A percentile compares a stretch with the other conserved stretches of the same genome.
These are phyloP conservation scores for Epistrophella euchroma DNA, from an alignment of 2,888 invertebrate species.

Conservation along the genomic window DNA sequence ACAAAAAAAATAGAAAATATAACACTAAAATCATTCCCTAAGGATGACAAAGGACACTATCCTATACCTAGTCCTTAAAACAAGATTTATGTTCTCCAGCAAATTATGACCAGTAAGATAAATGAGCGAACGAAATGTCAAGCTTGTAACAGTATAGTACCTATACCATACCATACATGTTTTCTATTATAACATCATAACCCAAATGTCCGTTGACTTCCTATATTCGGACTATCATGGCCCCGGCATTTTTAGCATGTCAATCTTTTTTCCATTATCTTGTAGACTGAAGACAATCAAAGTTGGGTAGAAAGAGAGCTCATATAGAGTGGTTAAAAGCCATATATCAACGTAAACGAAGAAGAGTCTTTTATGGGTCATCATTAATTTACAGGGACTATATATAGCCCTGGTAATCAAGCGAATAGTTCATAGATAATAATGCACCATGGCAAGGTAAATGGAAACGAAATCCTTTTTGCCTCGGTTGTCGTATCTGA, in stretches of 20 bases:
- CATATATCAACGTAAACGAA: conserved; percentile 70
- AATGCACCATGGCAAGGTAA: conserved; percentile 46
- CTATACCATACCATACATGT: conserved; percentile 60
- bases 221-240: conserved; percentile 17
- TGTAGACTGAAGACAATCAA: conserved; percentile 30
- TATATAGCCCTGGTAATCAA: conserved; percentile 59
- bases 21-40: conserved; percentile 17
- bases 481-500: neutral
- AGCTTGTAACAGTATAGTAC: conserved; percentile 52
- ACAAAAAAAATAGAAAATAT: neutral
- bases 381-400: conserved; percentile 70
- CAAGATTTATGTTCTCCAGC: conserved; percentile 60
- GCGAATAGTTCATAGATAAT: conserved; percentile 52
- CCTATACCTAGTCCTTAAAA: conserved; percentile 41
- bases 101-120: conserved; percentile 65
- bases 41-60: conserved; percentile 52
- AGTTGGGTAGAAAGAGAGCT: neutral
- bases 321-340: conserved; percentile 39
- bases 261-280: conserved; percentile 68
- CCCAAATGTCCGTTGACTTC: conserved; percentile 70
- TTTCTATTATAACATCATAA: conserved; percentile 65
- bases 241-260: conserved; percentile 43
- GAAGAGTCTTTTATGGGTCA: conserved; percentile 55
- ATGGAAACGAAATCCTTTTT: conserved; percentile 19
- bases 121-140: conserved; percentile 67